These are phyloP conservation scores for Lasius fuliginosus DNA, from an alignment of 2,888 invertebrate genomes.

Conservation along the genomic window DNA sequence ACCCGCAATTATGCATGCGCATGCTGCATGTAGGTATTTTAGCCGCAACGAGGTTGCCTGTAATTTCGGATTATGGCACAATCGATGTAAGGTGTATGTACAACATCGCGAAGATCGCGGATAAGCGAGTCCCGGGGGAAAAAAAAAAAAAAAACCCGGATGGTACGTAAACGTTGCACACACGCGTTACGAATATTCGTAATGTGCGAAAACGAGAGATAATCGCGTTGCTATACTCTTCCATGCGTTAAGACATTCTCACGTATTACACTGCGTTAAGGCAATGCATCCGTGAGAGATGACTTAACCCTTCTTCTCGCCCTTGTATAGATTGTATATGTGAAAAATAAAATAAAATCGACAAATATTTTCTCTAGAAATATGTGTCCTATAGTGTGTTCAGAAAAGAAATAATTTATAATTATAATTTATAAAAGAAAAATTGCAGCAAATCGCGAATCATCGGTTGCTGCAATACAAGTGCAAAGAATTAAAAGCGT, in stretches of 20 bases:
- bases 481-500: background rate
- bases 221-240: background rate
- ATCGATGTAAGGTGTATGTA: constrained; percentile 43
- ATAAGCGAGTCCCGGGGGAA: constrained; percentile 40
- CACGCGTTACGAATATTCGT: constrained; percentile 29
- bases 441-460: background rate
- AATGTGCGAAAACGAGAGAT: constrained; percentile 45
- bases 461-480: background rate
- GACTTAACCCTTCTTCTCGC: background rate
- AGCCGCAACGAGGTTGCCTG: constrained; percentile 57
- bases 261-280: background rate
- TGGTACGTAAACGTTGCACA: constrained; percentile 24
- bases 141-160: background rate
- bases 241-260: background rate
- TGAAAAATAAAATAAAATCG: background rate
- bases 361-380: background rate
- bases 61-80: constrained; percentile 73
- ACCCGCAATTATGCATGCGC: constrained; percentile 65
- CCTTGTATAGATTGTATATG: background rate
- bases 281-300: background rate
- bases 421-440: background rate
- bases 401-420: background rate
- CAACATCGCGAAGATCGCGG: constrained; percentile 52
- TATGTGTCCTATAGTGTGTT: background rate
- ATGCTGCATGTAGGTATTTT: constrained; percentile 59